Percentiles rank a stretch among this genome's conserved stretches.
These are phyloP conservation scores for Gymnopithys bicolor DNA, from an alignment of 2,797 vertebrate genomes.

Conservation along the genomic window DNA sequence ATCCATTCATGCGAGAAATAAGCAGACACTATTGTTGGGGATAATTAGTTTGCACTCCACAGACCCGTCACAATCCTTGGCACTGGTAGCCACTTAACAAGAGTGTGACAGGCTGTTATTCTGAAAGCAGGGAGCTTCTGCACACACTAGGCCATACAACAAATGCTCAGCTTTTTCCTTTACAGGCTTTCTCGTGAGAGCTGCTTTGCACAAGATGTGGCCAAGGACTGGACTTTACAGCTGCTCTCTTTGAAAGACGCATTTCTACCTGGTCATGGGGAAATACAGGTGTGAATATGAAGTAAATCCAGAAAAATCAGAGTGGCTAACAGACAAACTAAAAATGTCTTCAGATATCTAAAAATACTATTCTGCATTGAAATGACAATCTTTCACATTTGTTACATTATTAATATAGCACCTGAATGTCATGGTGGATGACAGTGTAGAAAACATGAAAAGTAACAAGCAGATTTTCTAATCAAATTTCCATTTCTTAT, in stretches of 20 bases:
- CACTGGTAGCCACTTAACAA: not conserved
- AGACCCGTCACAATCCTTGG: conserved; percentile 44
- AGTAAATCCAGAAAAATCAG: not conserved
- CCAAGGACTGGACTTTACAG: not conserved
- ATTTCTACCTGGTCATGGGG: not conserved
- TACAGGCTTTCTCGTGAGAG: not conserved
- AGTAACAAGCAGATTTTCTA: not conserved
- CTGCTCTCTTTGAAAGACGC: not conserved
- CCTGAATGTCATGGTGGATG: not conserved
- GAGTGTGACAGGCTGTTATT: conserved; percentile 12
- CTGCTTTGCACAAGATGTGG: not conserved
- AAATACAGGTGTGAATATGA: not conserved
- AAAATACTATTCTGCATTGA: not conserved
- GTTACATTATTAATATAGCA: not conserved
- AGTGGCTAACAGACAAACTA: not conserved
- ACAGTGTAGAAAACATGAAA: not conserved
- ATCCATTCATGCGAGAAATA: conserved; percentile 69
- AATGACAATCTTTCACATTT: not conserved
- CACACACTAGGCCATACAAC: not conserved
- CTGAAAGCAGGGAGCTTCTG: not conserved
- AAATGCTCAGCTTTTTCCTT: not conserved
- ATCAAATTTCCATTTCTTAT: not conserved
- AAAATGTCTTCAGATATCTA: not conserved
- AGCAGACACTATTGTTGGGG: conserved; percentile 43
- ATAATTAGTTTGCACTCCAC: conserved; percentile 67